A percentile compares a stretch with the other conserved stretches of the same genome.
Conservation (phyloP, 2,113 vertebrate genomes). For the Phyllostomus hastatus region DNA sequence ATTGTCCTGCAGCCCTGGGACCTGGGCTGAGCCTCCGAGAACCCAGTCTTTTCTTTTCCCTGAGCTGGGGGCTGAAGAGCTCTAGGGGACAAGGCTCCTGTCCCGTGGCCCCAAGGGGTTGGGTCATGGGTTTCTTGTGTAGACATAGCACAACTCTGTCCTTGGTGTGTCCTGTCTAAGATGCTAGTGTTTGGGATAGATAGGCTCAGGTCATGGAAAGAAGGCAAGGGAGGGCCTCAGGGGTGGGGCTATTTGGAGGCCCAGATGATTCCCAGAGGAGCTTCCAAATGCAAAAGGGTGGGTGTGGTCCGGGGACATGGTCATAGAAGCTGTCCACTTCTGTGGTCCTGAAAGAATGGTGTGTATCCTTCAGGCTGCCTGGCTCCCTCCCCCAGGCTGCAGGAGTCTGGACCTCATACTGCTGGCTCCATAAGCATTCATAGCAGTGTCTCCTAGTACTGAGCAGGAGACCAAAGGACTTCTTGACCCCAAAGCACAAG, state of each 20-base stretch:
- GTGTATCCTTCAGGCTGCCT: neutral
- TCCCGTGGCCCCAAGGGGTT: neutral
- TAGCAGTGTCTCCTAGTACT: neutral
- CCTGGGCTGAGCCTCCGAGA: too few species aligned
- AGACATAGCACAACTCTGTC: neutral
- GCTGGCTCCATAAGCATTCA: neutral
- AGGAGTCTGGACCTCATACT: neutral
- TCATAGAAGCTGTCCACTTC: neutral
- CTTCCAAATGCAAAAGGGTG: neutral
- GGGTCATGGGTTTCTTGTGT: neutral
- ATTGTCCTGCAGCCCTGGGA: too few species aligned
- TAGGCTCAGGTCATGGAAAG: neutral
- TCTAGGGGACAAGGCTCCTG: too few species aligned
- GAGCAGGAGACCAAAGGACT: too few species aligned
- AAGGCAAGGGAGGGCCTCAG: neutral
- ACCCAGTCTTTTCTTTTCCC: too few species aligned
- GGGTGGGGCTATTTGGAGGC: neutral
- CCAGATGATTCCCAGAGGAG: neutral
- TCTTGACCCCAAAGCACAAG: too few species aligned
- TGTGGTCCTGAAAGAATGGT: neutral
- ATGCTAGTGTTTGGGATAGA: neutral
- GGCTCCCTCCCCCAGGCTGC: neutral
- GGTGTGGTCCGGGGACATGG: neutral
- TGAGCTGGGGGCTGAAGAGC: too few species aligned
- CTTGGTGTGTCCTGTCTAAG: neutral